Conservation (phyloP, 2,113 vertebrate genomes). For the Phalacrocorax brasilianus region DNA sequence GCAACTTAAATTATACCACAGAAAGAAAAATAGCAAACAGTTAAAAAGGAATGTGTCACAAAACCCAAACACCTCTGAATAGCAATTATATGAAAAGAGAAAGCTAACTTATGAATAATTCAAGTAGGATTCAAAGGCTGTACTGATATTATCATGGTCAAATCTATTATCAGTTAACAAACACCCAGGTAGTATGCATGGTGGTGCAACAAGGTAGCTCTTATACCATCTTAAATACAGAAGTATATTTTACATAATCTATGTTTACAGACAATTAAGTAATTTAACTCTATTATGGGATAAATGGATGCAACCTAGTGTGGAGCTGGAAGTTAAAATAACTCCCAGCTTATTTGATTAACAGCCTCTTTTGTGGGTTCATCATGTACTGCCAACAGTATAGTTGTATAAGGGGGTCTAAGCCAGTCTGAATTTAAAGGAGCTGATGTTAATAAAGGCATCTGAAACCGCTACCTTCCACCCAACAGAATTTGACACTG, state of each 20-base stretch:
- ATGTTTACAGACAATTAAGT: neutral
- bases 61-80: neutral
- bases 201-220: neutral
- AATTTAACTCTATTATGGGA: neutral
- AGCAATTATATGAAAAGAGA: neutral
- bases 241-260: neutral
- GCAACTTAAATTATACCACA: neutral
- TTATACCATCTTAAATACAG: neutral
- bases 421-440: neutral
- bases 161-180: neutral
- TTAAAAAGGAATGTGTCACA: neutral
- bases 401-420: neutral
- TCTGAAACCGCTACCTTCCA: neutral
- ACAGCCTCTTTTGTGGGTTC: neutral
- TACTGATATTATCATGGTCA: neutral
- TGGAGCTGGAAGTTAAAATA: neutral
- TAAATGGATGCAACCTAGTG: neutral
- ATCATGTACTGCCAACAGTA: neutral
- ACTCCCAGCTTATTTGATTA: neutral
- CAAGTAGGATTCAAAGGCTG: neutral
- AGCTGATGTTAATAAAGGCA: neutral
- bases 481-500: neutral
- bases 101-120: neutral
- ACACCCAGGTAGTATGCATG: neutral
- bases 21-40: neutral